Base-by-base conservation (phyloP, 2,797 vertebrate genomes). In the Meriones psammophilus region DNA sequence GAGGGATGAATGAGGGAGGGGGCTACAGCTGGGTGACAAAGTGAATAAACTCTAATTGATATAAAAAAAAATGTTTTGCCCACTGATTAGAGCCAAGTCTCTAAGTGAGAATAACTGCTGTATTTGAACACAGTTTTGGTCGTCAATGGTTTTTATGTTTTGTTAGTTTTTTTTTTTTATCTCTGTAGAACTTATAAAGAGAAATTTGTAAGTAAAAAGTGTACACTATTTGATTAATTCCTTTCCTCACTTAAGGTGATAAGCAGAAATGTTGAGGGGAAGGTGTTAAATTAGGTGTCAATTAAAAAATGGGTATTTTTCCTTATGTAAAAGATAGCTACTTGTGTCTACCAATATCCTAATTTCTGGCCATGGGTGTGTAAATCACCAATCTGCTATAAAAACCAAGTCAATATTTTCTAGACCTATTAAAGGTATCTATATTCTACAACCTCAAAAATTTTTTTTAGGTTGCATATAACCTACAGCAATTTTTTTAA, bases 331-430 rank as follows among this genome's bases (percentile, higher is more conserved):
- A 58, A 58, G 56, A 58, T 58, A 58, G 17, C 56, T 58, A 60
- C 12, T n/a, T 20, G 12, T 62, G 77, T 10, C 36, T 83, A 15
- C 69, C 78, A 76, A 94, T 58, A 54, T 6, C 87, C 3, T 12
- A 12, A 90, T 64, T 90, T 90, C 17, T 96, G 58, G 12, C 88
- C 30, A n/a, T 68, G 26, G 64, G 56, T 66, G 5, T 92, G 2
- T 79, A 89, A 88, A 85, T 64, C 77, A 18, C 76, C 76, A 86
- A 69, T 71, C 39, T 42, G 17, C n/a, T 80, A 30, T 84, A 76
- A 92, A 88, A 93, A 92, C 26, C 8, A 77, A 36, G 42, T 93
- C 76, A 26, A 64, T 33, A 91, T 88, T 95, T 92, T 60, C 36
- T 89, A 80, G 39, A 94, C 83, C 66, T 83, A 2, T 58, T 94